Conservation (phyloP, 2,888 invertebrate genomes). For the Drosophila limbata region DNA sequence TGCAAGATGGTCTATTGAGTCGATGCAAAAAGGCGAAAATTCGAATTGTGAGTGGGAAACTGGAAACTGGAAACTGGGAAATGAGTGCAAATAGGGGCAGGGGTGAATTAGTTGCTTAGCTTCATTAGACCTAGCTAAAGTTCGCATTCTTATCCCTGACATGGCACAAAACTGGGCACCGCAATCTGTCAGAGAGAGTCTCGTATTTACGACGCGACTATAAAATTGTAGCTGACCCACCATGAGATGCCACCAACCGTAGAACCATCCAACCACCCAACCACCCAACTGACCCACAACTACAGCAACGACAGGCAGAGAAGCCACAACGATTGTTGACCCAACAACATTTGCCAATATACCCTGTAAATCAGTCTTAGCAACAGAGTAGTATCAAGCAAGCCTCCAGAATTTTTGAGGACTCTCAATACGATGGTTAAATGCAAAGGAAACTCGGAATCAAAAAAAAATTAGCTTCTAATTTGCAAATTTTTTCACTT, state of each 20-base stretch:
- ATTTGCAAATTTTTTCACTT: no score
- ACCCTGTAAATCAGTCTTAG: conserved; percentile 18
- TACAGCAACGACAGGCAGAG: neutral
- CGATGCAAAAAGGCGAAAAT: neutral
- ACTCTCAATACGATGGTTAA: no score
- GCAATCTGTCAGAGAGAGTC: conserved; percentile 40
- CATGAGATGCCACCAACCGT: neutral
- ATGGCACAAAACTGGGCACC: conserved; percentile 50
- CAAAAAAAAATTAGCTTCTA: no score
- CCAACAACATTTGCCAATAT: conserved; percentile 29
- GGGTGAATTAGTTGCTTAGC: conserved; percentile 11
- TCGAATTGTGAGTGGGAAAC: neutral
- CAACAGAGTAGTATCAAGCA: neutral
- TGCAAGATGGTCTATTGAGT: conserved; percentile 36
- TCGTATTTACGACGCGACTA: conserved; percentile 52
- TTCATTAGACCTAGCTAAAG: conserved; percentile 36
- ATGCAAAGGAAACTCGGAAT: no score
- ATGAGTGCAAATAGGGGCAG: no score
- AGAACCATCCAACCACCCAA: neutral
- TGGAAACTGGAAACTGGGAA: neutral
- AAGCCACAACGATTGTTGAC: conserved; percentile 36
- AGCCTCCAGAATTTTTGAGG: no score
- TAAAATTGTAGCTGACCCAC: conserved; percentile 48
- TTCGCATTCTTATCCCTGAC: conserved; percentile 63
- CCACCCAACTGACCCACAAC: conserved; percentile 1